Conservation (phyloP, 2,113 vertebrate genomes). For the Martes martes region DNA sequence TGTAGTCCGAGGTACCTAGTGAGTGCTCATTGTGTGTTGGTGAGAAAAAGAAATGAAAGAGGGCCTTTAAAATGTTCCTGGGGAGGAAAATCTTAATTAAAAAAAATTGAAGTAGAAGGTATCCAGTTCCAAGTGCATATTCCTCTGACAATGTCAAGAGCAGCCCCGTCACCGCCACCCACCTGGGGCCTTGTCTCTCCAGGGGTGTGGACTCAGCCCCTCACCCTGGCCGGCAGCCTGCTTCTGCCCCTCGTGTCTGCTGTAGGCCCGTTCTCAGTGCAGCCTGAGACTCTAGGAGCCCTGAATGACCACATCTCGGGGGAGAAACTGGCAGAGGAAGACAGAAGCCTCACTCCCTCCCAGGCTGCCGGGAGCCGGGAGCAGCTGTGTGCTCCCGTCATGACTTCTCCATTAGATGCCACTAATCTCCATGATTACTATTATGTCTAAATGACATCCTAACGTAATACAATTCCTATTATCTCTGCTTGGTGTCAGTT, state of each 20-base stretch:
- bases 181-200: neutral
- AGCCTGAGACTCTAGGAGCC: neutral
- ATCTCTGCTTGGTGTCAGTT: constrained; percentile 42
- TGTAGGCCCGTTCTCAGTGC: neutral
- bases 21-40: neutral
- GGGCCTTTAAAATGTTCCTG: neutral
- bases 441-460: constrained; percentile 65
- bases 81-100: neutral
- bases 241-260: neutral
- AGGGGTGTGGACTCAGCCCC: neutral
- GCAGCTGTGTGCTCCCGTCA: constrained; percentile 64
- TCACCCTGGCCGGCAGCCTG: too few relatives aligned
- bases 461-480: constrained; percentile 61
- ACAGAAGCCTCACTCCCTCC: neutral
- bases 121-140: neutral
- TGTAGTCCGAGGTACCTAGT: neutral
- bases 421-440: constrained; percentile 70
- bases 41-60: neutral
- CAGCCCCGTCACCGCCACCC: too few relatives aligned
- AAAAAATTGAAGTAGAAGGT: neutral
- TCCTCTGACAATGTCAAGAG: neutral
- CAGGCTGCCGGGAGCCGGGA: neutral
- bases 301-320: neutral
- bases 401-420: constrained; percentile 60
- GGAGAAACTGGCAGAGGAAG: neutral